These are phyloP conservation scores for Nasonovia ribisnigri DNA, from an alignment of 2,888 invertebrate genomes.

Conservation along the genomic window DNA sequence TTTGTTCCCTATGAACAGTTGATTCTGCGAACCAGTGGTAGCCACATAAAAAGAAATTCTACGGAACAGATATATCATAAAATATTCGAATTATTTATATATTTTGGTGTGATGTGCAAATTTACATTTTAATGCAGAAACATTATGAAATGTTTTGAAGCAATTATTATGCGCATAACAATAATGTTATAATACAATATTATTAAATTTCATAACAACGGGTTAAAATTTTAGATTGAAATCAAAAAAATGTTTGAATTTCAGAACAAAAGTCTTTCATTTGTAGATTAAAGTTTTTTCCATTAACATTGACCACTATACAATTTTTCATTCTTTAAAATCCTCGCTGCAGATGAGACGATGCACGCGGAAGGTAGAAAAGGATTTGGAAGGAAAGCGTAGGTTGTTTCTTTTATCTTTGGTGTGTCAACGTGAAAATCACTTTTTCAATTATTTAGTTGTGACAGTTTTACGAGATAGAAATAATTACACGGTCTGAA, in stretches of 20 bases:
- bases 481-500: conserved; percentile 50
- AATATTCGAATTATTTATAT: neutral
- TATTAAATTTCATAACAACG: neutral
- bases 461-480: conserved; percentile 55
- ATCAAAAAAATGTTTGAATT: conserved; percentile 18
- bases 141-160: neutral
- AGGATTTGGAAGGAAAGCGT: neutral
- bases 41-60: neutral
- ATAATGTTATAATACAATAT: neutral
- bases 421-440: conserved; percentile 21
- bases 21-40: neutral
- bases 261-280: conserved; percentile 24
- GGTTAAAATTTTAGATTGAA: neutral
- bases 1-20: neutral
- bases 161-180: neutral
- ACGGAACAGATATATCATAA: neutral
- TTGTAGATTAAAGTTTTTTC: conserved; percentile 25
- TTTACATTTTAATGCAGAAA: neutral
- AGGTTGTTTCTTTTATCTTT: conserved; percentile 18
- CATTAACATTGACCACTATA: conserved; percentile 14
- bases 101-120: neutral
- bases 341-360: neutral
- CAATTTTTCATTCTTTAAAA: conserved; percentile 35
- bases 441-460: conserved; percentile 60
- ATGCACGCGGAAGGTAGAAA: neutral